Evolutionary conservation across 2,888 invertebrate species (phyloP).

Genomic region (Acanthopleura granulata): DNA sequence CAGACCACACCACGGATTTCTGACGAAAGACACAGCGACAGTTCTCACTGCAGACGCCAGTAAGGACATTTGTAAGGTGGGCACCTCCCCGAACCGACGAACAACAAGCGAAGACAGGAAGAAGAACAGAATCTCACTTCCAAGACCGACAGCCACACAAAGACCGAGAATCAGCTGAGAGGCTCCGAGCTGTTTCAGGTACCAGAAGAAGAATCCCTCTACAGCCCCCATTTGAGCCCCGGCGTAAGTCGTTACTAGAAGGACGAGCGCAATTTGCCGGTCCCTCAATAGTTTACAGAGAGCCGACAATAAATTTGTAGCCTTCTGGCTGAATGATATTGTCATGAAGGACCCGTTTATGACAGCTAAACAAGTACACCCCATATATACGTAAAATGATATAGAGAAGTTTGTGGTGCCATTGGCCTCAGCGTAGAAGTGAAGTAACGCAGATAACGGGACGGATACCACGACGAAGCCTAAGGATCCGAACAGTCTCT

Average conservation of each 20-base stretch:
- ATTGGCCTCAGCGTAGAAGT: neutral
- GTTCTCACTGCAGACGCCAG: slow-evolving; percentile 84
- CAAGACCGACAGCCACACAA: slow-evolving; percentile 30
- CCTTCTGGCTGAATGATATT: neutral
- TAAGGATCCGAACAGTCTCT: slow-evolving; percentile 34
- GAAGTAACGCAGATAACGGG: slow-evolving; percentile 22
- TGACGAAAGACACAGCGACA: slow-evolving; percentile 82
- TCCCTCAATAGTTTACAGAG: neutral
- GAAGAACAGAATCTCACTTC: slow-evolving; percentile 65
- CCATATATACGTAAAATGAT: slow-evolving; percentile 17
- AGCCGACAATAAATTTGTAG: neutral
- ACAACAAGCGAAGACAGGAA: slow-evolving; percentile 87
- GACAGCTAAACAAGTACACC: neutral
- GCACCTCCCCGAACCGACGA: slow-evolving; percentile 79
- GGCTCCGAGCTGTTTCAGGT: slow-evolving; percentile 59
- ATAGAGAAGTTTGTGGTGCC: neutral
- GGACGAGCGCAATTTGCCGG: neutral
- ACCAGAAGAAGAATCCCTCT: slow-evolving; percentile 17
- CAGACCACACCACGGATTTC: slow-evolving; percentile 85
- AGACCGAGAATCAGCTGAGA: slow-evolving; percentile 35
- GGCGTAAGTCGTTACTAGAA: neutral
- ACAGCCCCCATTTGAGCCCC: neutral
- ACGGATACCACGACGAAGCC: slow-evolving; percentile 27
- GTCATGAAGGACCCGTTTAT: neutral
- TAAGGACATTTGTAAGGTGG: slow-evolving; percentile 86